These are phyloP conservation scores for Procambarus virginalis DNA, from an alignment of 1,140 invertebrate species.

Conservation along the genomic window DNA sequence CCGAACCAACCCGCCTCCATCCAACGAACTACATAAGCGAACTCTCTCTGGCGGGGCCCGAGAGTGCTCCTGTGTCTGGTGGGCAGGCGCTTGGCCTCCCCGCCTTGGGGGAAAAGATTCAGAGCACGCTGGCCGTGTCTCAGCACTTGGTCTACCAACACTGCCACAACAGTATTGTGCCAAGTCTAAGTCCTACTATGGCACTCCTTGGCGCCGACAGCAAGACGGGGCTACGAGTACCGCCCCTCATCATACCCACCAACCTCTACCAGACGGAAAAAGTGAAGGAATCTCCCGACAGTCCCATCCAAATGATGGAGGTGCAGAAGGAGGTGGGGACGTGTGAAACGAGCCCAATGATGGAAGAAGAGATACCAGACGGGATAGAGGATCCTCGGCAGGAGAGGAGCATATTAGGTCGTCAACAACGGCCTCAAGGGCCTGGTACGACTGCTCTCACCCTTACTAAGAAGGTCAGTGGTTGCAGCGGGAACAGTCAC, in stretches of 20 bases:
- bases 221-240: slow-evolving; percentile 22
- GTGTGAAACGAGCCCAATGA: slow-evolving; percentile 10
- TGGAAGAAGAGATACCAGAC: not conserved
- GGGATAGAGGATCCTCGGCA: not conserved
- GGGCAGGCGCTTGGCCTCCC: not conserved
- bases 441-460: not conserved
- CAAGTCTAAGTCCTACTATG: not conserved
- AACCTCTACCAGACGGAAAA: slow-evolving; percentile 28
- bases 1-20: slow-evolving; percentile 13
- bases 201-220: slow-evolving; percentile 23
- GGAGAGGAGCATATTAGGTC: not conserved
- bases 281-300: slow-evolving; percentile 36
- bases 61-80: not conserved
- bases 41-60: slow-evolving; percentile 4
- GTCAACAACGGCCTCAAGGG: too few species aligned
- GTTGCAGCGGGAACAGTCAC: not conserved
- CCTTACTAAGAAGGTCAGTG: slow-evolving; percentile 28
- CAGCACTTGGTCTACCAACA: slow-evolving; percentile 44
- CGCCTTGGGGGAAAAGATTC: slow-evolving; percentile 7
- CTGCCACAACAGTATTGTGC: slow-evolving; percentile 17
- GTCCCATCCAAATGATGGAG: slow-evolving; percentile 31
- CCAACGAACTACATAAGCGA: slow-evolving; percentile 17
- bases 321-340: slow-evolving; percentile 4
- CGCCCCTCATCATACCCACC: slow-evolving; percentile 19
- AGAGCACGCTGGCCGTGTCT: not conserved